A percentile compares a stretch with the other conserved stretches of the same genome.
Conservation (phyloP, 2,113 vertebrate species). For the Petrocephalus zakoni region DNA sequence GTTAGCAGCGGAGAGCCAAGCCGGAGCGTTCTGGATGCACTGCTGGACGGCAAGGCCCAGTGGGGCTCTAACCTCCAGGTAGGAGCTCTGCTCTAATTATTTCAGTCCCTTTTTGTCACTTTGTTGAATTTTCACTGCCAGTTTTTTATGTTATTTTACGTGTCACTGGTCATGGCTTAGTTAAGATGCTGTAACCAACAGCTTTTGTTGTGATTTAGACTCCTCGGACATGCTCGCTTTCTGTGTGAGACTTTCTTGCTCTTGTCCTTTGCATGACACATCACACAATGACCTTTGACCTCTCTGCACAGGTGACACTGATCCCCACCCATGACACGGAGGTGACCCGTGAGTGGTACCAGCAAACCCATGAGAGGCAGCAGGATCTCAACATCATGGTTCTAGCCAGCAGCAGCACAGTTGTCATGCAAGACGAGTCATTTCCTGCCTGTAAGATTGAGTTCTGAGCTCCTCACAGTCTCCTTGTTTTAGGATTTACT, state of each 20-base stretch:
- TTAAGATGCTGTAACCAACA: not conserved
- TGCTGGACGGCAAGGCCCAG: slow-evolving; percentile 91
- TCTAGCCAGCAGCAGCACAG: slow-evolving; percentile 96
- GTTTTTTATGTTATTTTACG: not conserved
- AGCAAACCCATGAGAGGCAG: slow-evolving; percentile 93
- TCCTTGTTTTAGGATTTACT: not conserved
- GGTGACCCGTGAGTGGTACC: slow-evolving; percentile 96
- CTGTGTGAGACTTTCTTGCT: not conserved
- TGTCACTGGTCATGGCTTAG: not conserved
- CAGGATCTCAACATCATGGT: slow-evolving; percentile 96
- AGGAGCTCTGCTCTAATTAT: slow-evolving; percentile 5
- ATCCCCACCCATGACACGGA: slow-evolving; percentile 97
- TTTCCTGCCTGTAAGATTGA: slow-evolving; percentile 99
- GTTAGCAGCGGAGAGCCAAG: slow-evolving; percentile 85
- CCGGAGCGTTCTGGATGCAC: slow-evolving; percentile 82
- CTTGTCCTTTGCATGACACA: not conserved
- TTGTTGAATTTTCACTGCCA: not conserved
- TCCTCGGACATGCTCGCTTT: not conserved
- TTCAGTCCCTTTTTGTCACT: not conserved
- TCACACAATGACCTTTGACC: not conserved
- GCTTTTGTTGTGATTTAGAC: not conserved
- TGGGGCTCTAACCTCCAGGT: slow-evolving; percentile 97
- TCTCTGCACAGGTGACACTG: slow-evolving; percentile 76
- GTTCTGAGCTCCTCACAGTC: slow-evolving; percentile 68
- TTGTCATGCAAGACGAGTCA: slow-evolving; percentile 98